A percentile compares a stretch with the other conserved stretches of the same genome.
These are phyloP conservation scores for Alfaro cultratus DNA, from an alignment of 2,797 vertebrate genomes.

Conservation along the genomic window DNA sequence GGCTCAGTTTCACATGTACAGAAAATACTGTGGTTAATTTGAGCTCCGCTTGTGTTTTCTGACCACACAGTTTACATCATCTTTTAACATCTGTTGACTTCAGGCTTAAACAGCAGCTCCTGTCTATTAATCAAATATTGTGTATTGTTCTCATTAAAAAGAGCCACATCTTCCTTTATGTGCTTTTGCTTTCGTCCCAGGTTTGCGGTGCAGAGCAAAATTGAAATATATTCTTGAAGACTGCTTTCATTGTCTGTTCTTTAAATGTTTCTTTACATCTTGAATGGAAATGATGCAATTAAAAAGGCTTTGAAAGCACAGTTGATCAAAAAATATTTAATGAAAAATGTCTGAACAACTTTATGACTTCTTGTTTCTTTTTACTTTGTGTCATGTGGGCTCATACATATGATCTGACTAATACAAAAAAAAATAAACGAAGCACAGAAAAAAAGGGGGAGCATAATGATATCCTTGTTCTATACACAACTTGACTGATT, in stretches of 20 bases:
- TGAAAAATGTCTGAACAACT: background rate
- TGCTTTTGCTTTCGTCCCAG: background rate
- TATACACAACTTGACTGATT: no score
- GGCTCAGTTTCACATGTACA: conserved; percentile 14
- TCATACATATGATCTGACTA: background rate
- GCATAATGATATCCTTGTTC: background rate
- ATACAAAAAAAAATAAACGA: background rate
- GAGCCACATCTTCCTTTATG: background rate
- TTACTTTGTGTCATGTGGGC: background rate
- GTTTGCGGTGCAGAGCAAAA: background rate
- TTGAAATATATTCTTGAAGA: background rate
- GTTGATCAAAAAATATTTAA: background rate
- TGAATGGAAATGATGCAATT: background rate
- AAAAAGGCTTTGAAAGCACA: background rate
- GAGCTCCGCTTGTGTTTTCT: background rate
- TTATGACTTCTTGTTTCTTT: background rate
- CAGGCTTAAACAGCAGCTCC: background rate
- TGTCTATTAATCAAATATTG: background rate
- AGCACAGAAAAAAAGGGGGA: no score
- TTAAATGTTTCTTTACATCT: background rate
- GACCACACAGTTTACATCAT: background rate
- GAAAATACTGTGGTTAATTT: background rate
- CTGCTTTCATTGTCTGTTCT: background rate
- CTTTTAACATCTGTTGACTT: background rate
- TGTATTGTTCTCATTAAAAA: background rate